Evolutionary conservation across 2,888 invertebrate genomes (phyloP).

Genomic region (Lasioglossum marginatum): DNA sequence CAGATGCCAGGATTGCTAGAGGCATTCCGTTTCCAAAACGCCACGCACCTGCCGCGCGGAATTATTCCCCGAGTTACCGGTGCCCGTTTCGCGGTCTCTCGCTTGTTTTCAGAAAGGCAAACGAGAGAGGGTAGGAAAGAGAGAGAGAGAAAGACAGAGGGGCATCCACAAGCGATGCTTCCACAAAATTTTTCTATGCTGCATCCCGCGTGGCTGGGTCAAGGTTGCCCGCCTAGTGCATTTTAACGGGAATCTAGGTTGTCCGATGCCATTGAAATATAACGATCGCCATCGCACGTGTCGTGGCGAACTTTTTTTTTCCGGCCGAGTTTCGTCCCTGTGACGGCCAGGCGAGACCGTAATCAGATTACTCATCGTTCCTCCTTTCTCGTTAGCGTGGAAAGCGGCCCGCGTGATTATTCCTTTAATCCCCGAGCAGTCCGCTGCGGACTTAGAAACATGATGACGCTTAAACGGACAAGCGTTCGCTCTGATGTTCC

Average conservation of each 20-base stretch:
- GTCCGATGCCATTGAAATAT: constrained; percentile 54
- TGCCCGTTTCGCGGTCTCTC: constrained; percentile 4
- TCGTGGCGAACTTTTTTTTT: constrained; percentile 5
- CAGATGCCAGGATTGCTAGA: neutral
- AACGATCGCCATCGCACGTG: constrained; percentile 34
- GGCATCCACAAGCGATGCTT: constrained; percentile 16
- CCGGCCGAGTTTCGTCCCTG: neutral
- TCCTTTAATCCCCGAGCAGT: constrained; percentile 5
- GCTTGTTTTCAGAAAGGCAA: neutral
- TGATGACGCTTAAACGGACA: neutral
- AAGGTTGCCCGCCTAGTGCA: constrained; percentile 47
- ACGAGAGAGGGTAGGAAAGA: neutral
- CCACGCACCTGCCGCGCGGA: constrained; percentile 23
- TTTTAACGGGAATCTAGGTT: constrained; percentile 54
- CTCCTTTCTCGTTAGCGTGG: neutral
- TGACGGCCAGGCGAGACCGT: neutral
- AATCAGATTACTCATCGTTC: constrained; percentile 8
- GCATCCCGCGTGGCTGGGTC: constrained; percentile 42
- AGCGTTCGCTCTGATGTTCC: neutral
- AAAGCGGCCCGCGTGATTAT: constrained; percentile 2
- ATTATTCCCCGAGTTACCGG: constrained; percentile 34
- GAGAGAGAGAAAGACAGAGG: neutral
- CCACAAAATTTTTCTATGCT: constrained; percentile 47
- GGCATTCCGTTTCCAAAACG: constrained; percentile 38
- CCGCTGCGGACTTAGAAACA: neutral